Evolutionary conservation across 2,888 invertebrate species (phyloP), one percentile per base, ranked within the genome.

Genomic region (Ichneumoninae sp.): DNA sequence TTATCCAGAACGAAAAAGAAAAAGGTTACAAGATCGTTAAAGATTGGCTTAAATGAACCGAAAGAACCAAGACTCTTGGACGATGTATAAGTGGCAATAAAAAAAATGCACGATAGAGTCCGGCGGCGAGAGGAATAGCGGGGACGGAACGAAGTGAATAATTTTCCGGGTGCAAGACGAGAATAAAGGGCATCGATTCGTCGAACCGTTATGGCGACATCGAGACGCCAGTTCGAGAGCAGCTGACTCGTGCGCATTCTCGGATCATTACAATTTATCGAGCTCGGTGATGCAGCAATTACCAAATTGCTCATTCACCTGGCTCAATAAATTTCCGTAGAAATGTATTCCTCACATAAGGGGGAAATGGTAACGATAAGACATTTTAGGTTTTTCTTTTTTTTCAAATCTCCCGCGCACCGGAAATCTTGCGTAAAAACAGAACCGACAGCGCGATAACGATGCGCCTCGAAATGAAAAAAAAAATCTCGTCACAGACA

Each of bases 111-210:
- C 66, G 52, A 71, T 68, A 26, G 4, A 52, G 10, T 8, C 47
- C 3, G 36, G 19, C 5, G 30, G n/a, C 10, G 54, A 7, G 72
- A 22, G 33, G 22, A 30, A 33, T 47, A 8, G 22, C 6, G 50
- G 40, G 52, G 50, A n/a, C 70, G 69, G 52, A 26, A 69, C n/a
- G 57, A 65, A 70, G 54, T 69, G 78, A 74, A 76, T 86, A 78
- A 70, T 80, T 77, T 77, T 54, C 72, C 68, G 50, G 50, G 10
- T 36, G 33, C 47, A 44, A 76, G 75, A 26, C 60, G 76, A 71
- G 72, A 80, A 83, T 71, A 76, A 83, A 69, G 66, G n/a, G 40
- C 57, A 83, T 83, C 78, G 83, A 81, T 85, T 83, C 60, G 74
- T 70, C 22, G 22, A 74, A 50, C 40, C 60, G 50, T 72, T 77